A percentile compares a stretch with the other conserved stretches of the same genome.
phyloP scores from a whole-genome alignment of 1,140 invertebrate species.

The Musca domestica region DNA sequence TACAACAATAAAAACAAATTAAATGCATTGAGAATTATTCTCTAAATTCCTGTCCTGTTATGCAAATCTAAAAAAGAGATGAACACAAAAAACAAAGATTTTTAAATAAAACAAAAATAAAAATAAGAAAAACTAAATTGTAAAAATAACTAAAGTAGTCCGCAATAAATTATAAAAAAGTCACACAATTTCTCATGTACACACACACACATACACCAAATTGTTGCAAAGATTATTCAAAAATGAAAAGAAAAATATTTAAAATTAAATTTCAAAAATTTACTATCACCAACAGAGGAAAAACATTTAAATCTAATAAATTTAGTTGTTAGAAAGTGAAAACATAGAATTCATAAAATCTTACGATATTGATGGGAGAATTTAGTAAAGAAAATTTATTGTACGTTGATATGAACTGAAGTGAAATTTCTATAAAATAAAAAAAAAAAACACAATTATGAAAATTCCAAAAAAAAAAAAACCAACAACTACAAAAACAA shows the following conservation, averaged over 20 bases:
- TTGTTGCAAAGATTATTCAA: neutral
- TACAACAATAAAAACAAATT: neutral
- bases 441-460: neutral
- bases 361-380: neutral
- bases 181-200: neutral
- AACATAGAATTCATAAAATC: neutral
- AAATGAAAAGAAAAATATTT: neutral
- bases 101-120: neutral
- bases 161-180: no score
- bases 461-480: neutral
- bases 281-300: neutral
- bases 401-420: neutral
- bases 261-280: neutral
- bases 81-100: neutral
- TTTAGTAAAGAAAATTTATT: conserved; percentile 6
- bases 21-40: neutral
- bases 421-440: neutral
- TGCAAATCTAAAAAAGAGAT: neutral
- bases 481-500: neutral
- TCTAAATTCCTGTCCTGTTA: conserved; percentile 10
- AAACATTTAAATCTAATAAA: neutral
- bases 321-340: neutral
- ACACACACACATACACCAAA: neutral
- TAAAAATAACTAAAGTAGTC: no score
- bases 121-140: neutral